Evolutionary conservation across 2,888 invertebrate species (phyloP).

Genomic region (Allygus modestus): DNA sequence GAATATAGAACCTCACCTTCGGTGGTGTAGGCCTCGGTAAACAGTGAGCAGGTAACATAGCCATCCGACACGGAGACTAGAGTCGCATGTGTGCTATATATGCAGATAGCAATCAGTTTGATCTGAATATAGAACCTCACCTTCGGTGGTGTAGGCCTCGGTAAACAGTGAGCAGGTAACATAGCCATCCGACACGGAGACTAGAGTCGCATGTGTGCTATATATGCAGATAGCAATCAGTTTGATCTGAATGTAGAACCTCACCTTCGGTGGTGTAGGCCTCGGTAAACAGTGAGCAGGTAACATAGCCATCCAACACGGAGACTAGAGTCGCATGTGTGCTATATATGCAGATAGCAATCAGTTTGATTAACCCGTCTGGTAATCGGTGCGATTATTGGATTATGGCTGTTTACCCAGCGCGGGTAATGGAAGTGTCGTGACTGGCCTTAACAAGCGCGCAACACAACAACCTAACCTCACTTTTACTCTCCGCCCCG

Average conservation of each 20-base stretch:
- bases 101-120: no score
- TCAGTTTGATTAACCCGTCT: constrained; percentile 56
- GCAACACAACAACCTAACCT: constrained; percentile 34
- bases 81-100: no score
- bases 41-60: no score
- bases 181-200: no score
- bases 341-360: constrained; percentile 62
- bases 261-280: no score
- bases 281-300: neutral
- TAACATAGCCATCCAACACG: neutral
- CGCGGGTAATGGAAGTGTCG: constrained; percentile 60
- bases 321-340: constrained; percentile 47
- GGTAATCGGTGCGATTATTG: constrained; percentile 63
- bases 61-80: no score
- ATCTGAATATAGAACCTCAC: no score
- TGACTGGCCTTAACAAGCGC: constrained; percentile 63
- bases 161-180: no score
- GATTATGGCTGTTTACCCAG: constrained; percentile 63
- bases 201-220: constrained; percentile 54
- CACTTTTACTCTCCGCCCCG: constrained; percentile 47
- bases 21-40: no score
- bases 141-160: no score
- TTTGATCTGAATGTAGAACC: no score
- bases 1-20: no score
- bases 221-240: constrained; percentile 62